Percentiles rank a stretch among this genome's conserved stretches.
Conservation (phyloP, 2,113 vertebrate genomes). For the Symphodus melops region DNA sequence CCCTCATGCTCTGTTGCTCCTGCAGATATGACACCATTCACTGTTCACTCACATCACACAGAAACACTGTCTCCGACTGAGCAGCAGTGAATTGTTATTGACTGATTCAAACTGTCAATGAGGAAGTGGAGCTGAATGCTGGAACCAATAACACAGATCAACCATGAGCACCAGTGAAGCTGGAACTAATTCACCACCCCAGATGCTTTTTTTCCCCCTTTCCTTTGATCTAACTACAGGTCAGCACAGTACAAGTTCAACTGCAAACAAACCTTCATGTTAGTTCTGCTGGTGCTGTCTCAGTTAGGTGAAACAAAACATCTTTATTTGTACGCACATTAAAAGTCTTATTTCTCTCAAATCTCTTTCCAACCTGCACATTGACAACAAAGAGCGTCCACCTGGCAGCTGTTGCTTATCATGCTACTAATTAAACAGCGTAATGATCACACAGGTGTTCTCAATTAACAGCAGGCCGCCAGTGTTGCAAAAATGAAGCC, state of each 20-base stretch:
- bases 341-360: neutral
- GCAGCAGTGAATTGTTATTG: conserved; percentile 26
- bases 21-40: neutral
- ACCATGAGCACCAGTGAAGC: conserved; percentile 4
- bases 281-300: no score
- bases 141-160: conserved; percentile 11
- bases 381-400: no score
- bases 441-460: neutral
- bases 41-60: conserved; percentile 13
- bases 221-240: no score
- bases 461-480: no score
- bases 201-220: conserved; percentile 1
- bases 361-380: neutral
- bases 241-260: no score
- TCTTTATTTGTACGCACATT: neutral
- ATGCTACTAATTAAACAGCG: neutral
- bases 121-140: conserved; percentile 14
- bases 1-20: conserved; percentile 7
- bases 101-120: conserved; percentile 45
- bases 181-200: conserved; percentile 2
- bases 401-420: neutral
- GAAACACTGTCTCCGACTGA: conserved; percentile 21
- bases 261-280: no score
- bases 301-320: no score
- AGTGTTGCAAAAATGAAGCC: no score